Evolutionary conservation across 2,797 vertebrate species (phyloP), one percentile per base, ranked within the genome.

Genomic region (Pipistrellus nathusii): DNA sequence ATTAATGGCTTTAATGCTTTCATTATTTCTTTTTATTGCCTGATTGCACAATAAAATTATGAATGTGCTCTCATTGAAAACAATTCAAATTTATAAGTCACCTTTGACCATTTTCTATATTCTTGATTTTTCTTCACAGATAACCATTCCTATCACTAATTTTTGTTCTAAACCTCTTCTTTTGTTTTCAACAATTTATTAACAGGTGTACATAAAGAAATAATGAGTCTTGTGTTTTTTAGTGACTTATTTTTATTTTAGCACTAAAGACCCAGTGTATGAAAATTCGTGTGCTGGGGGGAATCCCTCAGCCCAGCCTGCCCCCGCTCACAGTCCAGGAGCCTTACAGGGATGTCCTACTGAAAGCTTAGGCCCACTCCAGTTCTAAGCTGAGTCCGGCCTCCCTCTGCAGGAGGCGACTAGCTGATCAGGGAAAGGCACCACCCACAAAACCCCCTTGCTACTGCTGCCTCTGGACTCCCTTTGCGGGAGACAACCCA

Each of bases 11-110:
- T 87, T 76, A 84, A 21, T 85, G 38, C n/a, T 93, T 84, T 95
- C 64, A 72, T 88, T 87, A 73, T 76, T 89, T 80, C 25, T 77
- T 95, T 94, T 87, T 84, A 88, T 71, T 92, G 23, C 27, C n/a
- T 85, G 46, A 69, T 82, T 84, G 3, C 10, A 73, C 30, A 72
- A 41, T 85, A 38, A 88, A 53, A 81, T 85, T 81, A 59, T 68
- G 7, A 62, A 73, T 77, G 10, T 88, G 18, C 91, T 94, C 55
- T 86, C 25, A 13, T 14, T 91, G 38, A 88, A 85, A 95, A 85
- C 23, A 88, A 32, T 51, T 92, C 46, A 81, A 4, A 76, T 85
- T 51, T 83, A 17, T 80, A 55, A 73, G n/a, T 76, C 64, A 46
- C 32, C 92, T 90, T 75, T 72, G 32, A 88, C 23, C 66, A 80